Percentiles rank a stretch among this genome's conserved stretches.
Conservation (phyloP, 2,113 vertebrate species). For the Rostratula benghalensis region DNA sequence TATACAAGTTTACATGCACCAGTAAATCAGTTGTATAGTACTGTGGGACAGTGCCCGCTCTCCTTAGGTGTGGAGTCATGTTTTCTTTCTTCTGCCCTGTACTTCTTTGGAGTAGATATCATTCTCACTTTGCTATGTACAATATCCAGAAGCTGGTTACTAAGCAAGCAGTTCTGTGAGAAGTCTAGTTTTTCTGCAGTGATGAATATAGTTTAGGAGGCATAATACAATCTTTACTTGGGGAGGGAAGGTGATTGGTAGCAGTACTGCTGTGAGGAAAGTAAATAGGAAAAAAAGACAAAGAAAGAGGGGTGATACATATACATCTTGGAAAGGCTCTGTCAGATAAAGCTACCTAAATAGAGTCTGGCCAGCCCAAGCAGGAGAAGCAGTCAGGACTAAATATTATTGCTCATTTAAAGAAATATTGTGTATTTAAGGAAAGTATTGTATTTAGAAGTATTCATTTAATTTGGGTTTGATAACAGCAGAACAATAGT, state of each 20-base stretch:
- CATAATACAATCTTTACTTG: neutral
- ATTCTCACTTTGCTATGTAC: neutral
- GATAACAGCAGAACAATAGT: neutral
- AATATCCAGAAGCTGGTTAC: neutral
- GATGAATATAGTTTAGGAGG: neutral
- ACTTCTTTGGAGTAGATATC: neutral
- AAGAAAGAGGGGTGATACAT: neutral
- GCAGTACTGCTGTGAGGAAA: neutral
- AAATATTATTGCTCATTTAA: neutral
- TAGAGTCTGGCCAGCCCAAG: neutral
- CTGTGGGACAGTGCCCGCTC: neutral
- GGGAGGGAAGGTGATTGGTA: neutral
- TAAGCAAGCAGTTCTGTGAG: neutral
- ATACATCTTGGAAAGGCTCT: neutral
- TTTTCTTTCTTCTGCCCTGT: neutral
- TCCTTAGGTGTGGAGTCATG: neutral
- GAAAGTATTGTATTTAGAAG: neutral
- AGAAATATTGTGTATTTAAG: neutral
- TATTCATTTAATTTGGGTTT: neutral
- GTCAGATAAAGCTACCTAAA: neutral
- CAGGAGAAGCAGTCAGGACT: neutral
- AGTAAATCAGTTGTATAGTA: neutral
- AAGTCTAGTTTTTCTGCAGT: neutral
- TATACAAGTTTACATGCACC: rapidly evolving
- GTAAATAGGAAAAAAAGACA: rapidly evolving